Percentiles rank a stretch among this genome's conserved stretches.
These are phyloP conservation scores for Cyphomyrmex costatus DNA, from an alignment of 1,140 invertebrate species.

Conservation along the genomic window DNA sequence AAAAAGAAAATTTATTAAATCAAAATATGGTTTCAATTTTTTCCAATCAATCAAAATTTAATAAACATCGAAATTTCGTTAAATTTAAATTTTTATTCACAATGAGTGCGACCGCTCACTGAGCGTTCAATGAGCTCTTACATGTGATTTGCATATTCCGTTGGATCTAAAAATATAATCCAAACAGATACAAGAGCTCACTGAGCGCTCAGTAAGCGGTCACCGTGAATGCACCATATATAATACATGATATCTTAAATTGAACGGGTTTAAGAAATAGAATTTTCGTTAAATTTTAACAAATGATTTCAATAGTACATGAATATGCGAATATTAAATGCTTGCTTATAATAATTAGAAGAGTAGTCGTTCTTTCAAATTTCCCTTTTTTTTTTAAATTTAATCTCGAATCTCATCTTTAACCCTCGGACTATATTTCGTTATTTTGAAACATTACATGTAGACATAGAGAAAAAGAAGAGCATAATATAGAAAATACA, in stretches of 20 bases:
- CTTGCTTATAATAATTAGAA: not conserved
- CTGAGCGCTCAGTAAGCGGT: no score
- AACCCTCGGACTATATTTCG: not conserved
- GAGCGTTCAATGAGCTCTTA: no score
- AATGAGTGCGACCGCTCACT: no score
- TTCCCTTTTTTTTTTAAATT: not conserved
- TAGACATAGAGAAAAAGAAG: not conserved
- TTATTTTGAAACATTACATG: not conserved
- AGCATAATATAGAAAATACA: not conserved
- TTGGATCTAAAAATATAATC: no score
- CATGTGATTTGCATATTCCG: no score
- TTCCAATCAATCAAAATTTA: slow-evolving; percentile 2
- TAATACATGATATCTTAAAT: slow-evolving; percentile 16
- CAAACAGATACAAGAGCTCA: no score
- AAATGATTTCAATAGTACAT: slow-evolving; percentile 16
- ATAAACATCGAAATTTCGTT: slow-evolving; percentile 3
- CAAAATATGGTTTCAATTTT: not conserved
- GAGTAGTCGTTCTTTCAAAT: not conserved
- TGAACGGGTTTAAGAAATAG: slow-evolving; percentile 6
- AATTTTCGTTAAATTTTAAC: slow-evolving; percentile 8
- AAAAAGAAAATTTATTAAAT: not conserved
- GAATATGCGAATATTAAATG: not conserved
- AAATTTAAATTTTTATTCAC: not conserved
- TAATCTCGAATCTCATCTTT: not conserved
- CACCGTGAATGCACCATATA: no score